These are phyloP conservation scores for Nowickia ferox DNA, from an alignment of 2,888 invertebrate genomes.

Conservation along the genomic window DNA sequence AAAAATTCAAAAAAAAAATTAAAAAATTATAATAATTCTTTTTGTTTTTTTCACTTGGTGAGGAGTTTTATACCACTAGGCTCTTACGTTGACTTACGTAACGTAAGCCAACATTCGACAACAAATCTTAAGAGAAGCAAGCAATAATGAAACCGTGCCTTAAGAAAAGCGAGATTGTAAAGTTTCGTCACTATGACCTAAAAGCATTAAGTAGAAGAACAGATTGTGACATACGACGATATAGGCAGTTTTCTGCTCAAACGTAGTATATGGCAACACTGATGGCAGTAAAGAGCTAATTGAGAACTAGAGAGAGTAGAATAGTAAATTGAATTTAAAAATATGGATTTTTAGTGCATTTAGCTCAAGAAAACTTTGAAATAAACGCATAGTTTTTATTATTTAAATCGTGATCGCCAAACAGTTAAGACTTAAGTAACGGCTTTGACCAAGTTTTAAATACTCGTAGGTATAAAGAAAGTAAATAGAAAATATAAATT, in stretches of 20 bases:
- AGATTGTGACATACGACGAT: no score
- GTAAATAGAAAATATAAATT: conserved; percentile 21
- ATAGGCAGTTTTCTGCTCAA: neutral
- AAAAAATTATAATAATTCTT: no score
- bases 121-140: no score
- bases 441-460: conserved; percentile 34
- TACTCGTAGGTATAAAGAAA: conserved; percentile 8
- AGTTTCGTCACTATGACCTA: neutral
- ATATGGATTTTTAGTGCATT: conserved; percentile 19
- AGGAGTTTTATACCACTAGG: no score
- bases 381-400: conserved; percentile 42
- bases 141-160: no score
- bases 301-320: neutral
- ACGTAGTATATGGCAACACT: neutral
- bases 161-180: neutral
- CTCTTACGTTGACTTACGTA: no score
- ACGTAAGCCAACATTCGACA: no score
- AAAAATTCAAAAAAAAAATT: no score
- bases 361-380: conserved; percentile 18
- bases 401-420: conserved; percentile 63
- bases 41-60: no score
- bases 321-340: conserved; percentile 11
- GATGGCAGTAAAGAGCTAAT: conserved; percentile 13
- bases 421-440: conserved; percentile 63
- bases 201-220: no score